Evolutionary conservation across 2,797 vertebrate species (phyloP).

Genomic region (Lycodopsis pacificus): DNA sequence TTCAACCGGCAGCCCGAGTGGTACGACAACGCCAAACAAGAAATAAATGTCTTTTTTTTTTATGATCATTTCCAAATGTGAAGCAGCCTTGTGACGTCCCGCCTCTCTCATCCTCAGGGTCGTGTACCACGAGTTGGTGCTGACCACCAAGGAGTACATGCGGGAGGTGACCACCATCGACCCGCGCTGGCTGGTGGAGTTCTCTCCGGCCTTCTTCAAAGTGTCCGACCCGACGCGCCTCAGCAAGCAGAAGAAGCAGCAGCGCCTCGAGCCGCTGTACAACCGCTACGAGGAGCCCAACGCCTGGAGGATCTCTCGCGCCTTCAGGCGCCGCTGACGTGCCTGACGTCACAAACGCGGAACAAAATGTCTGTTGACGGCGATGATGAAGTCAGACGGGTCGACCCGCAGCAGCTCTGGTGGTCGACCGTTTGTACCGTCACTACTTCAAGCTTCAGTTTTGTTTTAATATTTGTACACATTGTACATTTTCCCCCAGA

Average conservation of each 20-base stretch:
- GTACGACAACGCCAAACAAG: slow-evolving; percentile 74
- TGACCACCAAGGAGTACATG: slow-evolving; percentile 99
- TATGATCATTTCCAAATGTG: background rate
- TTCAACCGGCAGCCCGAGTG: slow-evolving; percentile 99
- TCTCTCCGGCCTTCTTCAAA: slow-evolving; percentile 97
- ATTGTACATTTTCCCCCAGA: slow-evolving; percentile 6
- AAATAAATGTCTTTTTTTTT: background rate
- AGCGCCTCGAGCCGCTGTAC: slow-evolving; percentile 95
- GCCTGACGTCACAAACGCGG: rapidly evolving
- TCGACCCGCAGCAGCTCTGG: background rate
- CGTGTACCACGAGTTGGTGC: slow-evolving; percentile 96
- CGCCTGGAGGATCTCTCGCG: slow-evolving; percentile 97
- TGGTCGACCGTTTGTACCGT: background rate
- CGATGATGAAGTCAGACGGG: background rate
- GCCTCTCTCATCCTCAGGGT: slow-evolving; percentile 83
- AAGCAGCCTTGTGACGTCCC: background rate
- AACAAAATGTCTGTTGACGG: background rate
- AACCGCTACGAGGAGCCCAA: slow-evolving; percentile 99
- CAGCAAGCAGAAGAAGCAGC: slow-evolving; percentile 99
- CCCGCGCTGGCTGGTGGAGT: slow-evolving; percentile 98
- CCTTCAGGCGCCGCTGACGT: slow-evolving; percentile 91
- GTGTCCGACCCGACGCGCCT: slow-evolving; percentile 98
- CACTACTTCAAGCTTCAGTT: background rate
- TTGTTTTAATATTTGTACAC: slow-evolving; percentile 17
- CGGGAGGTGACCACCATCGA: slow-evolving; percentile 98